phyloP scores from a whole-genome alignment of 2,888 invertebrate genomes.

The Agriotes lineatus region DNA sequence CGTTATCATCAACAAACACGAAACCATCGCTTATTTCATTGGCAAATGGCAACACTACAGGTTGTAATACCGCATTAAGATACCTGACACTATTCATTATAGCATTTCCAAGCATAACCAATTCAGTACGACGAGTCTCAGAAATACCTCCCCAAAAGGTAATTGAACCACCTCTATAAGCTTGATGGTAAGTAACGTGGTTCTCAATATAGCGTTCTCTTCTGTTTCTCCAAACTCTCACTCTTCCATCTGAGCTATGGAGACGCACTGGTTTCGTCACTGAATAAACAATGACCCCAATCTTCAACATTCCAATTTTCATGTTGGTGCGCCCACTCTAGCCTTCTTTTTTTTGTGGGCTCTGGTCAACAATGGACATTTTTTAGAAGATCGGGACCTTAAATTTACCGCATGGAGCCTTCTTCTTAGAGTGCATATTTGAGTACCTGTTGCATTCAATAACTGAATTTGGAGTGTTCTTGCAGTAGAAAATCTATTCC shows the following conservation, averaged over 20 bases:
- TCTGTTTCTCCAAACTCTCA: neutral
- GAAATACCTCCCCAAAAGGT: neutral
- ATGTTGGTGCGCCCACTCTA: neutral
- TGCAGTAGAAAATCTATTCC: neutral
- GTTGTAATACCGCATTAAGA: neutral
- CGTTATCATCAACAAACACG: neutral
- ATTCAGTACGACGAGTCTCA: neutral
- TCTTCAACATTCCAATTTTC: neutral
- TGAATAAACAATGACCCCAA: neutral
- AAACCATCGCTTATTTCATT: neutral
- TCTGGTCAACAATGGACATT: neutral
- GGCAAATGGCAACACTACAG: neutral
- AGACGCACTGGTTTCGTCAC: neutral
- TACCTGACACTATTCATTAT: neutral
- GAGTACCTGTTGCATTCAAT: neutral
- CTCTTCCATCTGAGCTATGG: neutral
- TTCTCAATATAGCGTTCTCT: too few relatives aligned
- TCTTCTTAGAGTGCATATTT: too few relatives aligned
- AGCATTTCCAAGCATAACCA: neutral
- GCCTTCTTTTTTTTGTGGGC: neutral
- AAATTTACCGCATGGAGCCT: neutral
- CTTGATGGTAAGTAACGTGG: too few relatives aligned
- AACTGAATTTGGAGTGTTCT: neutral
- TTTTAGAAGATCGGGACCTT: neutral
- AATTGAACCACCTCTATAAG: neutral